Percentiles rank a stretch among this genome's conserved stretches.
Evolutionary conservation across 2,797 vertebrate species (phyloP).

Genomic region (Danio albolineatus): DNA sequence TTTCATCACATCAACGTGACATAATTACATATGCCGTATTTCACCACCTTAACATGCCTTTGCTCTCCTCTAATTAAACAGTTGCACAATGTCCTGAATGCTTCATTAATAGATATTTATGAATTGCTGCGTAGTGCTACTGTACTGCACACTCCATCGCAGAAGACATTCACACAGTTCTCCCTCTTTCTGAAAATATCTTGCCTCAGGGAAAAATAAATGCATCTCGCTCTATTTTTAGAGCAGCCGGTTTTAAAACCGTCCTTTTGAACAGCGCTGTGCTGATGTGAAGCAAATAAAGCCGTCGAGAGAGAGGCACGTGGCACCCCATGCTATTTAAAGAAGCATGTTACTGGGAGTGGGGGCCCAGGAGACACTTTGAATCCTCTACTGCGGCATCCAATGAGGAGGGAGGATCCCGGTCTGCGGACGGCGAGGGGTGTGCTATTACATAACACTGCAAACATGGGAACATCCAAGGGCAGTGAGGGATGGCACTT

Average conservation of each 20-base stretch:
- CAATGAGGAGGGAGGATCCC: constrained; percentile 59
- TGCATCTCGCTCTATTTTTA: constrained; percentile 62
- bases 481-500: constrained; percentile 62
- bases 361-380: constrained; percentile 62
- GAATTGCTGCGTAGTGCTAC: constrained; percentile 45
- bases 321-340: constrained; percentile 63
- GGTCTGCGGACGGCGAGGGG: constrained; percentile 43
- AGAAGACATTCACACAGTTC: constrained; percentile 55
- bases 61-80: neutral
- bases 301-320: constrained; percentile 53
- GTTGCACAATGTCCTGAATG: constrained; percentile 44
- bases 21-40: neutral
- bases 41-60: neutral
- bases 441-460: constrained; percentile 58
- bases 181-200: constrained; percentile 59
- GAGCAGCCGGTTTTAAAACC: constrained; percentile 58
- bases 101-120: constrained; percentile 59
- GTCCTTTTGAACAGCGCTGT: constrained; percentile 53
- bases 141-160: constrained; percentile 39
- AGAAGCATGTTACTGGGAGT: constrained; percentile 56
- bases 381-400: constrained; percentile 54
- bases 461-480: constrained; percentile 61
- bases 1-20: neutral
- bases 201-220: constrained; percentile 58
- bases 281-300: constrained; percentile 60